Conservation (phyloP, 2,113 vertebrate species). For the Atherinomorus stipes region DNA sequence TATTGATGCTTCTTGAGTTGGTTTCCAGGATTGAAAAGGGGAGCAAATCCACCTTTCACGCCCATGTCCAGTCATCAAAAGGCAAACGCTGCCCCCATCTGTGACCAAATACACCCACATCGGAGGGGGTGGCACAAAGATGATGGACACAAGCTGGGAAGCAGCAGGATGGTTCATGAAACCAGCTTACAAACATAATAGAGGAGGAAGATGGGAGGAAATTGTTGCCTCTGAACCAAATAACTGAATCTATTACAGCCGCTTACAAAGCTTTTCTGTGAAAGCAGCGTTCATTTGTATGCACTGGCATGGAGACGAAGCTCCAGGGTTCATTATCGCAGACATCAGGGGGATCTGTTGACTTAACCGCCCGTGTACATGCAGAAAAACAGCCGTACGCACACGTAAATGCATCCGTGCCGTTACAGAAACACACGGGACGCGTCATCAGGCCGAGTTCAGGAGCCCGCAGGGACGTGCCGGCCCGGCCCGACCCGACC, state of each 20-base stretch:
- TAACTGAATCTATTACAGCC: background rate
- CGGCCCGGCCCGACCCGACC: too few relatives aligned
- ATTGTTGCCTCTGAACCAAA: background rate
- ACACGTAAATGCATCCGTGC: slow-evolving; percentile 10
- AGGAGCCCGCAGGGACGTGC: slow-evolving; percentile 21
- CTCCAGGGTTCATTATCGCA: slow-evolving; percentile 57
- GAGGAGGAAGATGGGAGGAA: slow-evolving; percentile 2
- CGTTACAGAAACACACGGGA: slow-evolving; percentile 53
- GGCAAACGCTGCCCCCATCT: slow-evolving; percentile 28
- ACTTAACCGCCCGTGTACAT: slow-evolving; percentile 38
- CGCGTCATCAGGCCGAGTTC: slow-evolving; percentile 54
- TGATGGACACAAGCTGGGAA: slow-evolving; percentile 47
- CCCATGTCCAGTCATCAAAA: slow-evolving; percentile 59
- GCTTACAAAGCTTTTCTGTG: background rate
- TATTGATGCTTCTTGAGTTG: slow-evolving; percentile 61
- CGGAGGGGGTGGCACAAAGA: slow-evolving; percentile 2
- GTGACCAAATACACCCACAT: slow-evolving; percentile 28
- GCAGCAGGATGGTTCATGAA: slow-evolving; percentile 36
- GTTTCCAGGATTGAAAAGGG: slow-evolving; percentile 36
- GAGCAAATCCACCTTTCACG: slow-evolving; percentile 55
- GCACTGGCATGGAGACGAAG: slow-evolving; percentile 62
- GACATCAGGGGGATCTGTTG: slow-evolving; percentile 63
- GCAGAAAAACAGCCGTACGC: slow-evolving; percentile 22
- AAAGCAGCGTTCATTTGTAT: slow-evolving; percentile 57
- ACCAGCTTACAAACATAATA: background rate